Conservation (phyloP, 2,888 invertebrate species). For the Drosophila kuntzei region DNA sequence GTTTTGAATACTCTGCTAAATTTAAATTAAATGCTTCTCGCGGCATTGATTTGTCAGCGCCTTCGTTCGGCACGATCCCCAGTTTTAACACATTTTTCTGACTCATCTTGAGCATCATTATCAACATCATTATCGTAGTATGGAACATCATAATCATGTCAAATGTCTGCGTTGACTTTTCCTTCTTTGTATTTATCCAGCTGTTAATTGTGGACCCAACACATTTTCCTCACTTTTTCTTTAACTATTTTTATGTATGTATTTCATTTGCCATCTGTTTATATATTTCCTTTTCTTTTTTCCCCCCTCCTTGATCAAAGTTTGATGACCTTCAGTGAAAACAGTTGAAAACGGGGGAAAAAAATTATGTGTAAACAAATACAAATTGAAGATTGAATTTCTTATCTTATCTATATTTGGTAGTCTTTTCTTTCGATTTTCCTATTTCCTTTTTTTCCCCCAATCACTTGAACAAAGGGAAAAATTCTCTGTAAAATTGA, state of each 20-base stretch:
- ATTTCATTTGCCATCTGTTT: slow-evolving; percentile 42
- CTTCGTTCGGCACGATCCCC: slow-evolving; percentile 36
- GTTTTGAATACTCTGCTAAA: slow-evolving; percentile 61
- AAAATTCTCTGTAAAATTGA: slow-evolving; percentile 38
- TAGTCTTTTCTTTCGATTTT: not conserved
- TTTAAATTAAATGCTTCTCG: slow-evolving; percentile 57
- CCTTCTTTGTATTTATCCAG: slow-evolving; percentile 65
- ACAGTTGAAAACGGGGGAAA: slow-evolving; percentile 1
- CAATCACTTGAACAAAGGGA: slow-evolving; percentile 16
- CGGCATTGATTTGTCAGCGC: slow-evolving; percentile 75
- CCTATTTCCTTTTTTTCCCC: not conserved
- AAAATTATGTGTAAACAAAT: slow-evolving; percentile 53
- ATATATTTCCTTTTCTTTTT: slow-evolving; percentile 4
- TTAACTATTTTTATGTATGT: slow-evolving; percentile 58
- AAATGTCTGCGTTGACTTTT: slow-evolving; percentile 48
- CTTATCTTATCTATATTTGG: slow-evolving; percentile 25
- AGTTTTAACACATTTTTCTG: slow-evolving; percentile 28
- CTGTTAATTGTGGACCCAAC: slow-evolving; percentile 69
- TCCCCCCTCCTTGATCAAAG: slow-evolving; percentile 38
- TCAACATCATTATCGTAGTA: slow-evolving; percentile 14
- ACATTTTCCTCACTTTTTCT: slow-evolving; percentile 4
- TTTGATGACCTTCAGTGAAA: slow-evolving; percentile 72
- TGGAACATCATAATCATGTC: slow-evolving; percentile 18
- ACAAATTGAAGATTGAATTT: slow-evolving; percentile 32
- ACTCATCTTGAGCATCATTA: slow-evolving; percentile 19